Conservation (phyloP, 1,140 invertebrate genomes). For the Aplysia californica region DNA sequence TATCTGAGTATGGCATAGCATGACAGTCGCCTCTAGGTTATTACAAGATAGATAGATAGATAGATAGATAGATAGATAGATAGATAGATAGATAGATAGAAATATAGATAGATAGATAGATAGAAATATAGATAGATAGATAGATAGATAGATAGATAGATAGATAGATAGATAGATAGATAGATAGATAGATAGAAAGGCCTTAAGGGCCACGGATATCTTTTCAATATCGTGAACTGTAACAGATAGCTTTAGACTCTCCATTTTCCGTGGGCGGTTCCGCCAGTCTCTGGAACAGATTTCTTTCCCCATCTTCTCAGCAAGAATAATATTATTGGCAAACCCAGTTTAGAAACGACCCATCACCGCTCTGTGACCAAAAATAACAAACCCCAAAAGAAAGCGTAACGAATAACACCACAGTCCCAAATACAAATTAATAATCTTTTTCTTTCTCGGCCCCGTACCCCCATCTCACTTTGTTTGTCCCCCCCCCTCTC, state of each 20-base stretch:
- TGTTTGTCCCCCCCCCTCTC: background rate
- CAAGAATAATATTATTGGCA: too few relatives aligned
- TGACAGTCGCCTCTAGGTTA: too few relatives aligned
- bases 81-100: background rate
- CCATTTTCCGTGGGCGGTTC: constrained; percentile 84
- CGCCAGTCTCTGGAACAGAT: constrained; percentile 83
- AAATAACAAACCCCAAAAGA: too few relatives aligned
- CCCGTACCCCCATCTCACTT: too few relatives aligned
- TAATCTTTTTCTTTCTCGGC: too few relatives aligned
- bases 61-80: background rate
- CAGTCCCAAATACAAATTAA: too few relatives aligned
- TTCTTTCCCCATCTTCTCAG: background rate
- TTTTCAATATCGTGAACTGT: background rate
- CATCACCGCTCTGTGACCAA: too few relatives aligned
- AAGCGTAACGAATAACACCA: too few relatives aligned
- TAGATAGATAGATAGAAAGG: background rate
- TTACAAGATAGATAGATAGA: background rate
- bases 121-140: background rate
- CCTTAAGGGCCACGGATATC: background rate
- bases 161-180: background rate
- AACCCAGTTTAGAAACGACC: too few relatives aligned
- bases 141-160: background rate
- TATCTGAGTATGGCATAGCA: too few relatives aligned
- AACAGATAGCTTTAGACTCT: constrained; percentile 65
- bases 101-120: background rate